A percentile compares a stretch with the other conserved stretches of the same genome.
Evolutionary conservation across 2,113 vertebrate genomes (phyloP).

Genomic region (Corythoichthys intestinalis): DNA sequence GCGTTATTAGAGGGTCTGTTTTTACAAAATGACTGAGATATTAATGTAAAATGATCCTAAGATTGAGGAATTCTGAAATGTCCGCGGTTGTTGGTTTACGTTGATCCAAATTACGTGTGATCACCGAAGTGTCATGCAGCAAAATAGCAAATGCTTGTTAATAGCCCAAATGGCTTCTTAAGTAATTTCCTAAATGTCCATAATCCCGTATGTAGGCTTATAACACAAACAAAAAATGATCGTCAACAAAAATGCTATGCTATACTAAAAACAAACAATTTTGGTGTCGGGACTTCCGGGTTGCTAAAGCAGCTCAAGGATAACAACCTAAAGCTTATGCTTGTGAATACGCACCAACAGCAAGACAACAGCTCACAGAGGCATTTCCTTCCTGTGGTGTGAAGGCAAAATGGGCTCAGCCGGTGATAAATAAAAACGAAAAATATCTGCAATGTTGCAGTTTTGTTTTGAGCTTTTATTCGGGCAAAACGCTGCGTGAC

Average conservation of each 20-base stretch:
- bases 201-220: not conserved
- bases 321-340: slow-evolving; percentile 7
- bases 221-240: not conserved
- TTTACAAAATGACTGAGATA: not conserved
- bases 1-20: fast-evolving
- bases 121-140: not conserved
- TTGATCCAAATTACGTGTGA: not conserved
- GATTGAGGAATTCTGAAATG: not conserved
- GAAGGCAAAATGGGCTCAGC: not conserved
- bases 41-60: not conserved
- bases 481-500: slow-evolving; percentile 5
- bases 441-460: slow-evolving; percentile 5
- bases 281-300: slow-evolving; percentile 46
- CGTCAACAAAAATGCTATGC: not conserved
- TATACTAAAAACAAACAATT: slow-evolving; percentile 21
- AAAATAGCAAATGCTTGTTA: not conserved
- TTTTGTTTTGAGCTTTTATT: slow-evolving; percentile 31
- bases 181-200: not conserved
- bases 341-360: slow-evolving; percentile 33
- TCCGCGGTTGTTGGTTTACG: not conserved
- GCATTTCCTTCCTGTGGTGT: slow-evolving; percentile 30
- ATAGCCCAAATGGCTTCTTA: not conserved
- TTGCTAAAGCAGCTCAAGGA: slow-evolving; percentile 27
- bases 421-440: not conserved
- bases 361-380: slow-evolving; percentile 23